Conservation (phyloP, 2,113 vertebrate species). For the Rattus rattus region DNA sequence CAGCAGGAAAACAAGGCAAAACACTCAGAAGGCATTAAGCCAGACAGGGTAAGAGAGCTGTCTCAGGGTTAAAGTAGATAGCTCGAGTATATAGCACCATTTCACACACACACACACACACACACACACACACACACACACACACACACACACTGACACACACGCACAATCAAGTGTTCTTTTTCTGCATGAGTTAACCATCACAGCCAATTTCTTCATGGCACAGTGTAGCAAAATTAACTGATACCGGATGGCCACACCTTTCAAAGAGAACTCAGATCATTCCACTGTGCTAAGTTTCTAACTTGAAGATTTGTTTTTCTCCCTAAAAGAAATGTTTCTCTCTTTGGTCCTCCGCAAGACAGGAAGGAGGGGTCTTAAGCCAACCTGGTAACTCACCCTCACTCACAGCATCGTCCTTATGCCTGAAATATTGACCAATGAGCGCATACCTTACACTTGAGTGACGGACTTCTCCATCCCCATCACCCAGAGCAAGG, state of each 20-base stretch:
- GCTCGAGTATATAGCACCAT: too few relatives aligned
- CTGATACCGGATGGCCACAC: neutral
- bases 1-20: neutral
- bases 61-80: neutral
- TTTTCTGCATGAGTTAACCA: neutral
- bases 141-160: neutral
- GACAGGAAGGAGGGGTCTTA: neutral
- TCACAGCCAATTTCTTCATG: neutral
- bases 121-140: too few relatives aligned
- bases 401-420: neutral
- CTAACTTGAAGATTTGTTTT: neutral
- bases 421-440: neutral
- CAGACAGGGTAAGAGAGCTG: neutral
- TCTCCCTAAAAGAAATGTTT: neutral
- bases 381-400: neutral
- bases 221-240: neutral
- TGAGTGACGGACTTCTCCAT: neutral
- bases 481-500: neutral
- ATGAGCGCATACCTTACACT: neutral
- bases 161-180: neutral
- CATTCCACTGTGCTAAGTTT: slow-evolving; percentile 3
- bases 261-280: neutral
- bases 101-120: neutral
- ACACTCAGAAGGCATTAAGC: neutral
- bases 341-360: neutral